Base-by-base conservation (phyloP, 2,888 invertebrate genomes). In the Disparrhopalites patrizii region DNA sequence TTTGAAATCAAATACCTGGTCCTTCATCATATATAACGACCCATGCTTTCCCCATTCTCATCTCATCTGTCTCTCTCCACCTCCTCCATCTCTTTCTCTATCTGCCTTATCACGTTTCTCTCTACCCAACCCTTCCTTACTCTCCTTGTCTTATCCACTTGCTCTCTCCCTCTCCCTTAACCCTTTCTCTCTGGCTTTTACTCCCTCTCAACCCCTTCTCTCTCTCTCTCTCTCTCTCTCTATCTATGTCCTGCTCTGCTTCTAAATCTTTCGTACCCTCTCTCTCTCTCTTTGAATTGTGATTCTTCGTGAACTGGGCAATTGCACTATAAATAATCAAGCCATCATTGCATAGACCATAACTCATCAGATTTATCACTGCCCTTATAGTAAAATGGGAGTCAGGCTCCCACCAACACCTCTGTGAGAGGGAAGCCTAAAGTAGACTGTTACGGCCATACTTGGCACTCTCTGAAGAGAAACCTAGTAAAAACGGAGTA, bases 281-380 rank as follows among this genome's bases (percentile, higher is more conserved):
- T 43, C 47, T n/a, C 5, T n/a, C 47, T 10, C 47, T 43, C 5
- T 10, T 36, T 8, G 36, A 36, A n/a, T n/a, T n/a, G n/a, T n/a
- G n/a, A n/a, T n/a, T n/a, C n/a, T n/a, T n/a, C n/a, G n/a, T n/a
- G n/a, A 47, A 47, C 47, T 25, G 25, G 25, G 52, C 25, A 50
- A 38, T 50, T 61, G 28, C 38, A 61, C 60, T 61, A 61, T 61
- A 61, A 61, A 61, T 61, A 61, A 61, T 61, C 61, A 61, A 61
- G 61, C 50, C 61, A 61, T 61, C 61, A 61, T 40, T 28, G 43
- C 25, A 40, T 20, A 40, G 52, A 36, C 36, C 51, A 61, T 61
- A 61, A 61, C 51, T 61, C 61, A 61, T 51, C 61, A 50, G 7
- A 25, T 36, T 33, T 36, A 36, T 50, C 40, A 54, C 31, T 54